Evolutionary conservation across 2,888 invertebrate genomes (phyloP), one percentile per base, ranked within the genome.

Genomic region (Pseudoips prasinana): DNA sequence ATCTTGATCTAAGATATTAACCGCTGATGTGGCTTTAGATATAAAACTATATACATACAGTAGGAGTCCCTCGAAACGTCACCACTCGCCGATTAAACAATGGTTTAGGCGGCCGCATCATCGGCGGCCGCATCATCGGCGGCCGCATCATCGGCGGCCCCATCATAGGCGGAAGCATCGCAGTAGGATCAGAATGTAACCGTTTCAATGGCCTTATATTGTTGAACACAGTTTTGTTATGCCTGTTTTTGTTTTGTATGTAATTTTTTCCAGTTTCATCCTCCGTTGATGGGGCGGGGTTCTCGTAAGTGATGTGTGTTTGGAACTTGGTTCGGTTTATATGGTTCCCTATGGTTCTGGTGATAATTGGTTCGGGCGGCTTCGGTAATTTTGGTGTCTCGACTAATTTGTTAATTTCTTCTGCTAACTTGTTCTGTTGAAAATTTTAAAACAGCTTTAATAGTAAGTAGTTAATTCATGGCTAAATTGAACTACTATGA

Each of bases 31-130:
- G 3, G 14, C 5, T 5, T 2, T 5, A 2, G 5, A 3, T 14
- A 3, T 3, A 42, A 34, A 45, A 40, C 29, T 11, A 36, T 33
- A 57, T 64, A 71, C 71, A 64, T 71, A 71, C 71, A 54, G 51
- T 11, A 37, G 49, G 50, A 22, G 37, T 36, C 7, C 38, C 41
- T 31, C 47, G 46, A 29, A 45, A 54, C 2, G 38, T 49, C 26
- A 54, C 55, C 10, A 54, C 48, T 9, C 59, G 53, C 6, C 50
- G 39, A 4, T 35, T 39, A 29, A 25, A 34, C 2, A 25, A 27
- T 3, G 10, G 22, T 23, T 35, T 6, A 7, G 29, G 29, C n/a
- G 17, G 29, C 4, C 40, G 36, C 24, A 25, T 22, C 4, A 24
- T 35, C n/a, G 28, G 23, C 3, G 35, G 32, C 7, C 7, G n/a